Evolutionary conservation across 2,113 vertebrate genomes (phyloP).

Genomic region (Pelodiscus sinensis): DNA sequence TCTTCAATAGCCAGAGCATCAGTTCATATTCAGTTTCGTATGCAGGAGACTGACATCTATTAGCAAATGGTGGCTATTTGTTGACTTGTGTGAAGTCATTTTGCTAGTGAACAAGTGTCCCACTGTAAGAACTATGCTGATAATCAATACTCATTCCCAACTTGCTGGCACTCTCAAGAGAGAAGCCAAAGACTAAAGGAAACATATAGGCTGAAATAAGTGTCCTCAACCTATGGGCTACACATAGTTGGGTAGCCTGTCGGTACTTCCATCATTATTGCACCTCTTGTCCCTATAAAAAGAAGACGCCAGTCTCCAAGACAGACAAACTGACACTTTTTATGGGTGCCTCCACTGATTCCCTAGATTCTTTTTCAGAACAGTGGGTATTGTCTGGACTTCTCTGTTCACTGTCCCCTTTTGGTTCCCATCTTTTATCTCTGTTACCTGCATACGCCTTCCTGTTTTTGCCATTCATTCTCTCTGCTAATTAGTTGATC

Average conservation of each 20-base stretch:
- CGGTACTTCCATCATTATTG: too few species aligned
- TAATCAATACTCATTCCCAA: not conserved
- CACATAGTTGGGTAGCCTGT: too few species aligned
- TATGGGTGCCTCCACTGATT: not conserved
- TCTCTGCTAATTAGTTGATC: not conserved
- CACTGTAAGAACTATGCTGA: not conserved
- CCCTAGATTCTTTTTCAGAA: not conserved
- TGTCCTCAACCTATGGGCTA: too few species aligned
- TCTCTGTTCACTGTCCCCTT: not conserved
- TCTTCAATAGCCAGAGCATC: not conserved
- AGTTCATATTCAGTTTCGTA: not conserved
- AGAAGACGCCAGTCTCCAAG: too few species aligned
- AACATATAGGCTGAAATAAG: not conserved
- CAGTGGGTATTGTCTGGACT: not conserved
- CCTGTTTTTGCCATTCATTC: not conserved
- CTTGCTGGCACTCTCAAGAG: not conserved
- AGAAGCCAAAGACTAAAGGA: not conserved
- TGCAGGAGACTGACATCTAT: not conserved
- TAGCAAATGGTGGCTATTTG: not conserved
- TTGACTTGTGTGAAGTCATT: not conserved
- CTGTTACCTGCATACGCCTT: not conserved
- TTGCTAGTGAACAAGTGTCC: not conserved
- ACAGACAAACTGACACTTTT: too few species aligned
- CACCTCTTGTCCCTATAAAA: too few species aligned
- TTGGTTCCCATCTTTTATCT: not conserved